These are phyloP conservation scores for Heliconius cydno DNA, from an alignment of 2,888 invertebrate genomes.

Conservation along the genomic window DNA sequence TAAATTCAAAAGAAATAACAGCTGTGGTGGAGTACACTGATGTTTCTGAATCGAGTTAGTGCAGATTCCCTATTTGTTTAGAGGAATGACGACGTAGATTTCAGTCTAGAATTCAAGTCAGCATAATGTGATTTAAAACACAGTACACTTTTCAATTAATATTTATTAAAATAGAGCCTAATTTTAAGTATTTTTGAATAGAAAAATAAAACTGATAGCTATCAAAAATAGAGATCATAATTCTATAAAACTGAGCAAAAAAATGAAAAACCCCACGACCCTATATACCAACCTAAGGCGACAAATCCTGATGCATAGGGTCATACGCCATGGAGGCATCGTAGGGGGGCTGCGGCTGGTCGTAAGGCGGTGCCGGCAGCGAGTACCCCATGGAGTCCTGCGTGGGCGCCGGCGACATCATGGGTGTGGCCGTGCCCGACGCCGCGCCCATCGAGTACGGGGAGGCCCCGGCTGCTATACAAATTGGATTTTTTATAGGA, in stretches of 20 bases:
- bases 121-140: no score
- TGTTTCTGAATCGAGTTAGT: no score
- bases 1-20: background rate
- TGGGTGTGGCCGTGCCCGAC: slow-evolving; percentile 95
- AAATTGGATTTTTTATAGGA: background rate
- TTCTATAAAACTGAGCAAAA: no score
- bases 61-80: no score
- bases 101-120: background rate
- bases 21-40: background rate
- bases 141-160: no score
- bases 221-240: no score
- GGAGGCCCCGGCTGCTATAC: slow-evolving; percentile 87
- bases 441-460: slow-evolving; percentile 95
- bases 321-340: slow-evolving; percentile 96
- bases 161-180: no score
- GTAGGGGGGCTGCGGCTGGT: slow-evolving; percentile 93
- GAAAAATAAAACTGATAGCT: no score
- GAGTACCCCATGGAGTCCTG: slow-evolving; percentile 97
- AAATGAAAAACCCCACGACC: no score
- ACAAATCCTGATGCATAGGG: slow-evolving; percentile 95
- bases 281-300: slow-evolving; percentile 75
- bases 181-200: no score
- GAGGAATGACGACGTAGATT: no score
- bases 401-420: slow-evolving; percentile 97
- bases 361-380: slow-evolving; percentile 95